A percentile compares a stretch with the other conserved stretches of the same genome.
Conservation (phyloP, 2,888 invertebrate genomes). For the Pollenia amentaria region DNA sequence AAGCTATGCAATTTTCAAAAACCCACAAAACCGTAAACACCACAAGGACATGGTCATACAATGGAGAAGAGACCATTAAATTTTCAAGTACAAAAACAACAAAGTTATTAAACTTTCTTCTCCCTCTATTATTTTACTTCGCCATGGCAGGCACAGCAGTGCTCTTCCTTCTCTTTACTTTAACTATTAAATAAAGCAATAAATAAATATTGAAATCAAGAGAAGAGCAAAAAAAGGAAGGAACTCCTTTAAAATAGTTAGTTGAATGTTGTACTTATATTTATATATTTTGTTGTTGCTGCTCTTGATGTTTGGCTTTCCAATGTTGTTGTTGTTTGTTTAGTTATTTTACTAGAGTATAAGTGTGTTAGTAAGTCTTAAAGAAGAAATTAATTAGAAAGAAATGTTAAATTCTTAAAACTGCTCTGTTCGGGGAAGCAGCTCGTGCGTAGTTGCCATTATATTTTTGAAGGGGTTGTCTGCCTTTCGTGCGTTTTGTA, state of each 20-base stretch:
- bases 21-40: constrained; percentile 37
- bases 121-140: neutral
- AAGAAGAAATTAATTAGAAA: neutral
- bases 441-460: no score
- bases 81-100: constrained; percentile 24
- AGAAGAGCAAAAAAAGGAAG: neutral
- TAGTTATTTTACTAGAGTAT: neutral
- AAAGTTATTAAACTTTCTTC: constrained; percentile 14
- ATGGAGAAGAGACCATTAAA: constrained; percentile 29
- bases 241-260: neutral
- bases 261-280: neutral
- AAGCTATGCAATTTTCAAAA: neutral
- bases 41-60: constrained; percentile 48
- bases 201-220: neutral
- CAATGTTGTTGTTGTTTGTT: neutral
- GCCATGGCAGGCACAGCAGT: no score
- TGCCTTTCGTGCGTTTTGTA: no score
- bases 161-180: neutral
- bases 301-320: neutral
- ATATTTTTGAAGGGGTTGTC: no score
- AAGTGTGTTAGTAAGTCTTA: neutral
- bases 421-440: no score
- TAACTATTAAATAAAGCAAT: constrained; percentile 10
- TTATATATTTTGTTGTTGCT: neutral
- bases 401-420: neutral